Conservation (phyloP, 2,797 vertebrate species). For the Anguilla pacifica region DNA sequence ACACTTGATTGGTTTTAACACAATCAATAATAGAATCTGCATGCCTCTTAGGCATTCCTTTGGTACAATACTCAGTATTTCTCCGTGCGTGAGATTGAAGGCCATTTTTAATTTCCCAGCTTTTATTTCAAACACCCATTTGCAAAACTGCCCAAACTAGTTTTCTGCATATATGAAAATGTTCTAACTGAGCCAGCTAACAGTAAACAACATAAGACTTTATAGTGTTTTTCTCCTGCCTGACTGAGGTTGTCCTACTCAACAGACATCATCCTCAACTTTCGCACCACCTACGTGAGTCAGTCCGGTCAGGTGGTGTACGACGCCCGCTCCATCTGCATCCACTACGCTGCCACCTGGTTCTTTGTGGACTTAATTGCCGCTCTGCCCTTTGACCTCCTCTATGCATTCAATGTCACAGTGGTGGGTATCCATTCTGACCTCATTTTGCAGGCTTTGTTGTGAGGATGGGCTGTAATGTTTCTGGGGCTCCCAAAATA, state of each 20-base stretch:
- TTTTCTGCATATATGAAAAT: neutral
- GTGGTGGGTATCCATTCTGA: conserved; percentile 79
- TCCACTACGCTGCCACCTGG: conserved; percentile 97
- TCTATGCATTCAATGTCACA: conserved; percentile 93
- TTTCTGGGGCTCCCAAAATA: neutral
- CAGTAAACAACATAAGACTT: neutral
- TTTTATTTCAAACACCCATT: neutral
- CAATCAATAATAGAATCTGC: neutral
- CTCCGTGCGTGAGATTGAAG: neutral
- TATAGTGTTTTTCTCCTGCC: neutral
- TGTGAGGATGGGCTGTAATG: neutral
- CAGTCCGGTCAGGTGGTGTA: conserved; percentile 95
- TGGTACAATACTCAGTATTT: neutral
- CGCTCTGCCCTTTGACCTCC: conserved; percentile 93
- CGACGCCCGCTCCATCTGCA: conserved; percentile 88
- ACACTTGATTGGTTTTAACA: neutral
- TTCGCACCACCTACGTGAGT: conserved; percentile 94
- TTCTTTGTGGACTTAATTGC: conserved; percentile 96
- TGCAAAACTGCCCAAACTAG: too few relatives aligned
- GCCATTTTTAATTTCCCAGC: neutral
- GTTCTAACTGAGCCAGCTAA: neutral
- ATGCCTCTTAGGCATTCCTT: neutral
- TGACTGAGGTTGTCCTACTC: conserved; percentile 16
- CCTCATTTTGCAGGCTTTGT: neutral
- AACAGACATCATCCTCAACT: conserved; percentile 94